Percentiles rank a stretch among this genome's conserved stretches.
phyloP scores from a whole-genome alignment of 2,113 vertebrate genomes.

The Regulus satrapa region DNA sequence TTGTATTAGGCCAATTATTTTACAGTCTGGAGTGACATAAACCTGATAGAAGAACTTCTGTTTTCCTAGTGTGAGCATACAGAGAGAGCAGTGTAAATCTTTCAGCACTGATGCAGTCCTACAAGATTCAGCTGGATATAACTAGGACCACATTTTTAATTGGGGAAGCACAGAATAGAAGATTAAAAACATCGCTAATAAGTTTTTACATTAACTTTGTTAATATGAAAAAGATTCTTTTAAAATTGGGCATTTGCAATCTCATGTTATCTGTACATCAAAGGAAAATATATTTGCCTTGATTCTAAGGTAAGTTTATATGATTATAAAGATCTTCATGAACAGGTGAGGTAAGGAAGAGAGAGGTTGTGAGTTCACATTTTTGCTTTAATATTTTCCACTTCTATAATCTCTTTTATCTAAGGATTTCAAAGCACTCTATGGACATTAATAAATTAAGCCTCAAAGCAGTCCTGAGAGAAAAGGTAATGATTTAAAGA shows the following conservation, averaged over 20 bases:
- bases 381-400: constrained; percentile 24
- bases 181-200: neutral
- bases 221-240: neutral
- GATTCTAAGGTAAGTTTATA: neutral
- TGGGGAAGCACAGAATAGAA: neutral
- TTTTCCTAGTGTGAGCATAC: neutral
- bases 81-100: neutral
- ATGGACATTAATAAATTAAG: constrained; percentile 41
- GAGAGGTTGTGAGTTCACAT: neutral
- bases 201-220: neutral
- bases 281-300: neutral
- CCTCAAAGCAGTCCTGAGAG: constrained; percentile 4
- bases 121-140: neutral
- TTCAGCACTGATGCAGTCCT: neutral
- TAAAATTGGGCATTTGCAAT: neutral
- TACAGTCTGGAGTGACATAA: neutral
- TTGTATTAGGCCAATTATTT: neutral
- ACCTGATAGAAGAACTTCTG: neutral
- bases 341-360: neutral
- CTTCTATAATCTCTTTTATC: constrained; percentile 48
- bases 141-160: constrained; percentile 3
- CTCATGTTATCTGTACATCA: neutral
- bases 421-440: constrained; percentile 48
- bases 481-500: constrained; percentile 25
- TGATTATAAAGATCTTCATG: neutral